Percentiles rank a stretch among this genome's conserved stretches.
Evolutionary conservation across 2,113 vertebrate species (phyloP).

Genomic region (Petrocephalus microphthalmus): DNA sequence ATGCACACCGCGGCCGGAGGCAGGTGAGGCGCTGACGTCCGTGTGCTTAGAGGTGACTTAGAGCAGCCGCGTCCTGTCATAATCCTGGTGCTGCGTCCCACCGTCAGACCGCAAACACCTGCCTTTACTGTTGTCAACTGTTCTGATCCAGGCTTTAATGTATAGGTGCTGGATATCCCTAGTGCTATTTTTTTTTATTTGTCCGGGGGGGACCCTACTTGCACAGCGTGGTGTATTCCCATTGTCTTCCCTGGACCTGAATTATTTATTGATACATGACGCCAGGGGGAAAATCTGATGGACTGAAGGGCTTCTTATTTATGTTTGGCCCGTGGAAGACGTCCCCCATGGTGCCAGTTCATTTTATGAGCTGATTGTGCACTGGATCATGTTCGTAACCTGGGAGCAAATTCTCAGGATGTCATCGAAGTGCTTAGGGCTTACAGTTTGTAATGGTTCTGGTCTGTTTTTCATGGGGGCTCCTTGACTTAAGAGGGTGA

Average conservation of each 20-base stretch:
- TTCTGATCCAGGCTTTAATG: no score
- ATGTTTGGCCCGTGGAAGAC: background rate
- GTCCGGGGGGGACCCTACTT: background rate
- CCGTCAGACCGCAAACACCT: background rate
- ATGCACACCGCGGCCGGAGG: background rate
- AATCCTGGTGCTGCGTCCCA: background rate
- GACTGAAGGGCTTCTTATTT: background rate
- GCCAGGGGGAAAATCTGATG: background rate
- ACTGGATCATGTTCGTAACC: background rate
- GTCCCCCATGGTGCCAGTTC: background rate
- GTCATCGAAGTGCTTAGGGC: background rate
- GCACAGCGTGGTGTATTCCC: background rate
- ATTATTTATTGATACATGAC: constrained; percentile 6
- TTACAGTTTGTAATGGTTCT: background rate
- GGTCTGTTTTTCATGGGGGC: background rate
- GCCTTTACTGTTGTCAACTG: background rate
- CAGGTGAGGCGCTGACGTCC: background rate
- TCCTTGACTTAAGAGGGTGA: background rate
- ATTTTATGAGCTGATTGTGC: background rate
- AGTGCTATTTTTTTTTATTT: background rate
- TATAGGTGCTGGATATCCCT: background rate
- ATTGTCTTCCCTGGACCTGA: background rate
- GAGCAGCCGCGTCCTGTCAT: background rate
- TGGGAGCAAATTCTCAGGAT: background rate
- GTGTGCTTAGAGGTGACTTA: constrained; percentile 18